Evolutionary conservation across 2,797 vertebrate species (phyloP).

Genomic region (Botia kubotai): DNA sequence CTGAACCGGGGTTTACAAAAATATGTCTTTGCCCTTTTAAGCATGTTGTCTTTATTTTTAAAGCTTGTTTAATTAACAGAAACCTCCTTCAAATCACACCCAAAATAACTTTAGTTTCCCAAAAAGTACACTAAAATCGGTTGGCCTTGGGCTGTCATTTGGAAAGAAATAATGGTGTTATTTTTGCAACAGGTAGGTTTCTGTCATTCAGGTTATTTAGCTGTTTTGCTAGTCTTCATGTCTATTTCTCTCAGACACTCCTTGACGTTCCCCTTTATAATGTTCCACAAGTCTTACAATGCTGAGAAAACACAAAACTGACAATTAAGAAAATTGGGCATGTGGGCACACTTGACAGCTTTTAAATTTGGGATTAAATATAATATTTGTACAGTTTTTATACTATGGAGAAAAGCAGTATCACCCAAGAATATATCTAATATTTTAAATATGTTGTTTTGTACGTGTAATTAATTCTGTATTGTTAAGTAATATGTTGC

Average conservation of each 20-base stretch:
- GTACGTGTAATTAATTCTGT: background rate
- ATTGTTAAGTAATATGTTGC: no score
- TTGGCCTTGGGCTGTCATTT: background rate
- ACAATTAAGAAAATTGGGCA: background rate
- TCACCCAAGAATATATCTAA: background rate
- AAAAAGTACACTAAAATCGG: background rate
- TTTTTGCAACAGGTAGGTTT: background rate
- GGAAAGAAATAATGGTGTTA: background rate
- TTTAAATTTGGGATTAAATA: background rate
- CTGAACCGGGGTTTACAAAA: background rate
- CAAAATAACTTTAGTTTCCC: background rate
- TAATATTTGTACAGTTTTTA: background rate
- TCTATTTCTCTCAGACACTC: background rate
- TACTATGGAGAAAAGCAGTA: background rate
- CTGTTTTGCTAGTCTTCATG: background rate
- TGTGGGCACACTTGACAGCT: background rate
- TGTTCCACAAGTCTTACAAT: background rate
- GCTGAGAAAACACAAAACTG: background rate
- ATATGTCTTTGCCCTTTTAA: background rate
- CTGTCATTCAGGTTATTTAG: background rate
- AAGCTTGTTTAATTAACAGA: background rate
- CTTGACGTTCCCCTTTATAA: background rate
- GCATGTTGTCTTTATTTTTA: background rate
- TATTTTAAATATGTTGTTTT: background rate
- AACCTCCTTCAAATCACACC: background rate